Conservation (phyloP, 1,140 invertebrate genomes). For the Aethina tumida region DNA sequence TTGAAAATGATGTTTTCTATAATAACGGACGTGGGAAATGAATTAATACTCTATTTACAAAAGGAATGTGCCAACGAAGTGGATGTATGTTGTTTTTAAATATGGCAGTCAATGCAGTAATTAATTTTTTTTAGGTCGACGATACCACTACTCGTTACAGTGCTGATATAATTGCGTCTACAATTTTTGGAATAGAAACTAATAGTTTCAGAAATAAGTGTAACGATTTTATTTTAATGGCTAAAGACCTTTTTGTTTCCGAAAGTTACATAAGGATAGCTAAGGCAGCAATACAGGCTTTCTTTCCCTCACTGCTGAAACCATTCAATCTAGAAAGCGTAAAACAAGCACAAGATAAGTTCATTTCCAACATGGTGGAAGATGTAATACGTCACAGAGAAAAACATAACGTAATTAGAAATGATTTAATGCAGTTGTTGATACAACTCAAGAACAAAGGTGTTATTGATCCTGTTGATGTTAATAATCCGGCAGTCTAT, state of each 20-base stretch:
- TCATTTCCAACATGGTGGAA: slow-evolving; percentile 3
- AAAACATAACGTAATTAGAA: slow-evolving; percentile 1
- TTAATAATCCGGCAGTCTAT: not conserved
- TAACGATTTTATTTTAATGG: slow-evolving; percentile 2
- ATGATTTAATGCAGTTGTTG: slow-evolving; percentile 7
- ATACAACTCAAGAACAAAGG: slow-evolving; percentile 6
- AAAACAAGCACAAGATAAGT: not conserved
- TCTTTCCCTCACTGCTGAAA: slow-evolving; percentile 1
- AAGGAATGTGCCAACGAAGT: slow-evolving; percentile 24
- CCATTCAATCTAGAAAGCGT: slow-evolving; percentile 4
- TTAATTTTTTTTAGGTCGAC: slow-evolving; percentile 1
- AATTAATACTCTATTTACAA: slow-evolving; percentile 33
- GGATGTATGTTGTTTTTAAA: slow-evolving; percentile 34
- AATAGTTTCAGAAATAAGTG: slow-evolving; percentile 6
- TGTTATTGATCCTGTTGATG: not conserved
- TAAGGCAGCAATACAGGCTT: not conserved
- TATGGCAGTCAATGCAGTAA: not conserved
- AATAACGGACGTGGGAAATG: slow-evolving; percentile 36
- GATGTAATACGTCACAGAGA: slow-evolving; percentile 2
- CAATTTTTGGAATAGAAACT: slow-evolving; percentile 1
- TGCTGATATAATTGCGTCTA: not conserved
- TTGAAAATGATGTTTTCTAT: slow-evolving; percentile 36
- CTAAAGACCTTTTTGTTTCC: not conserved
- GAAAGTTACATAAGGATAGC: not conserved
- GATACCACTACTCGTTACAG: slow-evolving; percentile 1